Conservation (phyloP, 2,113 vertebrate genomes). For the Petromus typicus region DNA sequence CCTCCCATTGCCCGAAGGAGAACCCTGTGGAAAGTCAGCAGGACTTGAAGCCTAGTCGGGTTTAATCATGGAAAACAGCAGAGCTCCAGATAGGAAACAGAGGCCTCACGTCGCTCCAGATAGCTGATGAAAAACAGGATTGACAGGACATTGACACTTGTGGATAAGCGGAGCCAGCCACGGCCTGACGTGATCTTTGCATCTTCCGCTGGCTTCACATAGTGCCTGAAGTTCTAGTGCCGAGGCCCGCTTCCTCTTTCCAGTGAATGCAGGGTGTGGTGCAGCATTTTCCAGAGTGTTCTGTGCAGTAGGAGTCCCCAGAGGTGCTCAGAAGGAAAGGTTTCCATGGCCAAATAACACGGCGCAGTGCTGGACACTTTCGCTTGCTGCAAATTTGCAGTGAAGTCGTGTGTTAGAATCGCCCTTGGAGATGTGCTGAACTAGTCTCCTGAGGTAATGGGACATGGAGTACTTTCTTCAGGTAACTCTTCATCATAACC, state of each 20-base stretch:
- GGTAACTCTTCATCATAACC: slow-evolving; percentile 24
- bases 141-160: background rate
- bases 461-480: background rate
- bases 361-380: background rate
- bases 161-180: background rate
- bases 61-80: slow-evolving; percentile 47
- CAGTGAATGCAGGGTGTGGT: slow-evolving; percentile 71
- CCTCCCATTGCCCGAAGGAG: background rate
- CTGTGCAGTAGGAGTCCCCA: slow-evolving; percentile 54
- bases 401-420: background rate
- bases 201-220: background rate
- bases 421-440: background rate
- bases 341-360: slow-evolving; percentile 72
- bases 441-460: background rate
- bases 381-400: background rate
- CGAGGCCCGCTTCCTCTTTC: slow-evolving; percentile 70
- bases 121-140: background rate
- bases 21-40: background rate
- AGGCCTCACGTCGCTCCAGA: background rate
- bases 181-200: background rate
- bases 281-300: slow-evolving; percentile 75
- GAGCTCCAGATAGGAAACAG: slow-evolving; percentile 33
- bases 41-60: background rate
- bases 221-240: slow-evolving; percentile 24
- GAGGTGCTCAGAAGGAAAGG: slow-evolving; percentile 67